Conservation (phyloP, 2,113 vertebrate genomes). For the Dasyurus viverrinus region DNA sequence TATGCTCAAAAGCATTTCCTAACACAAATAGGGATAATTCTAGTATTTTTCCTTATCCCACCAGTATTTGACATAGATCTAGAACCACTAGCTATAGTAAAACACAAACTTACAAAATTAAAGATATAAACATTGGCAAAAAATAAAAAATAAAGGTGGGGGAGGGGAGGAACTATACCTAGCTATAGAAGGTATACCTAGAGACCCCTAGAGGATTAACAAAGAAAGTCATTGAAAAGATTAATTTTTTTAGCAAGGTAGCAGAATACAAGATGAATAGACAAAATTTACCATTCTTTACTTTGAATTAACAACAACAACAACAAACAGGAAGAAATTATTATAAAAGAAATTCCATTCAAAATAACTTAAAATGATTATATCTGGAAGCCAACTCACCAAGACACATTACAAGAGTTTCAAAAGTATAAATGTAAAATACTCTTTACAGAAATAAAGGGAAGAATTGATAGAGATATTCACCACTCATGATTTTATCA, state of each 20-base stretch:
- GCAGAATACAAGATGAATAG: neutral
- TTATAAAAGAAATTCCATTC: neutral
- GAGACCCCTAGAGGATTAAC: neutral
- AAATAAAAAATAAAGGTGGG: too few relatives aligned
- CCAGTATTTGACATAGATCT: neutral
- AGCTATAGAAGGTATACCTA: too few relatives aligned
- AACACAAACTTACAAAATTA: neutral
- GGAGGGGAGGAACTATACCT: neutral
- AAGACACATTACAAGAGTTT: neutral
- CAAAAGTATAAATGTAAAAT: neutral
- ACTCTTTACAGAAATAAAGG: neutral
- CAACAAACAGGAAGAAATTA: neutral
- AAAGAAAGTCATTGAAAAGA: neutral
- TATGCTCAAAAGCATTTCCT: neutral
- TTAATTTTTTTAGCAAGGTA: neutral
- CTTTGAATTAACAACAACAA: neutral
- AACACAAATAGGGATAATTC: neutral
- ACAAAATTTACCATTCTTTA: neutral
- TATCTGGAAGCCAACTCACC: neutral
- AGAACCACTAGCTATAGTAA: neutral
- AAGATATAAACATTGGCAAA: neutral
- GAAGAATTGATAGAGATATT: neutral
- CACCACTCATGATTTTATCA: neutral
- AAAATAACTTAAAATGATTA: neutral
- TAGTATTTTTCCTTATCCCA: neutral